Evolutionary conservation across 2,113 vertebrate species (phyloP).

Genomic region (Salvelinus namaycush): DNA sequence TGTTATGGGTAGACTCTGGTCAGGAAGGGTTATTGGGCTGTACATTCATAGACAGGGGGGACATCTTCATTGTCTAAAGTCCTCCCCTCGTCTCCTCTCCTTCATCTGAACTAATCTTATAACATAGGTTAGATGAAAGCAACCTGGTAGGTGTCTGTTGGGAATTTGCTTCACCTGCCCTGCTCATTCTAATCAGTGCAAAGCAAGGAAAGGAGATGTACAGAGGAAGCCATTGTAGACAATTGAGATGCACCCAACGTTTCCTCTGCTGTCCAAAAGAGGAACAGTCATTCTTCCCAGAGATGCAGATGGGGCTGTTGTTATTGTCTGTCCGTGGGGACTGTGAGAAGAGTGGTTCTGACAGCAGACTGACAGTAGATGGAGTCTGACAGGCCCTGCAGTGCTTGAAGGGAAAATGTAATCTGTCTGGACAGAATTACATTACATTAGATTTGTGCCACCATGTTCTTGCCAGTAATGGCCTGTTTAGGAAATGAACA

Average conservation of each 20-base stretch:
- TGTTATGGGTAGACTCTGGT: too few species aligned
- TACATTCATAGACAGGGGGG: too few species aligned
- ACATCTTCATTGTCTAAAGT: too few species aligned
- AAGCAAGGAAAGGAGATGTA: too few species aligned
- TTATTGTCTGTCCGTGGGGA: slow-evolving; percentile 15
- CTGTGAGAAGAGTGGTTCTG: slow-evolving; percentile 24
- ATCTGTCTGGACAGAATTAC: slow-evolving; percentile 47
- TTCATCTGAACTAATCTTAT: too few species aligned
- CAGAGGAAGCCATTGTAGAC: too few species aligned
- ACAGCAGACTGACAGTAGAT: slow-evolving; percentile 23
- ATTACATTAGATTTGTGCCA: slow-evolving; percentile 30
- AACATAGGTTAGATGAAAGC: too few species aligned
- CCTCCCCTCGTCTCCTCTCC: too few species aligned
- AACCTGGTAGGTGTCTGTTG: too few species aligned
- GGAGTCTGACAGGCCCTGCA: slow-evolving; percentile 41
- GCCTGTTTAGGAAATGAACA: slow-evolving; percentile 45
- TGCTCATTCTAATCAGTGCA: too few species aligned
- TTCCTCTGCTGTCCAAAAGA: background rate
- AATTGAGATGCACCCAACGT: background rate
- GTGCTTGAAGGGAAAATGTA: slow-evolving; percentile 50
- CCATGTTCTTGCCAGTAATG: slow-evolving; percentile 29
- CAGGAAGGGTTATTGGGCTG: background rate
- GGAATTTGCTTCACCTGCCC: too few species aligned
- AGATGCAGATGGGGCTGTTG: slow-evolving; percentile 28
- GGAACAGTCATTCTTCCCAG: background rate